Base-by-base conservation (phyloP, 2,797 vertebrate species). In the Pseudochirops corinnae region DNA sequence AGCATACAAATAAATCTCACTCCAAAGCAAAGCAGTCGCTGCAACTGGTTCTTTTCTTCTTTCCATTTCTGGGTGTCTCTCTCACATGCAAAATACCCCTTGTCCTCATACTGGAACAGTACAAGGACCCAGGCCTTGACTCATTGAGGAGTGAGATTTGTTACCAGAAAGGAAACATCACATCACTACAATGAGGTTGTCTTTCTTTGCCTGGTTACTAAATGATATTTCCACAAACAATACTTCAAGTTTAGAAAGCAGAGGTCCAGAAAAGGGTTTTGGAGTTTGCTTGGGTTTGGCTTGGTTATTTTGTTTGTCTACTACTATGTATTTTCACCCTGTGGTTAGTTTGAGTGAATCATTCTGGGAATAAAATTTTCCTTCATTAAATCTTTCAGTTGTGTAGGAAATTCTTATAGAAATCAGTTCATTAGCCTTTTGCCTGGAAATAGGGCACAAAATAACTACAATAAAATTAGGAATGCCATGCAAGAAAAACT, bases 11-110 rank as follows among this genome's bases (percentile, higher is more conserved):
- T 82, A 82, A 82, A 94, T 96, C 18, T 55, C 18, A 24, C 74
- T 94, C 57, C 56, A 92, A 92, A 95, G 55, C 96, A 95, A 94
- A 33, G 39, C 96, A 95, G 50, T 87, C 58, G 58, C 55, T 52
- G 11, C 52, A 28, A 92, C 92, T 94, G 56, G 91, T 12, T 87
- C 0, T 60, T 92, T 60, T 87, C 92, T 91, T 91, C n/a, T 58
- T 95, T 96, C 50, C 91, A 95, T 46, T 46, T 82, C n/a, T 46
- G 39, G 74, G 1, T 11, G 7, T 74, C 67, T 74, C 1, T 56
- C 56, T 52, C 56, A 90, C 0, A 95, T 67, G 28, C 14, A 96
- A 94, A 96, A 56, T 31, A 92, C 67, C 2, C 46, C 7, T 94
- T 93, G 29, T 58, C 74, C 60, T 90, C 60, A 92, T 50, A 90